phyloP scores from a whole-genome alignment of 2,888 invertebrate genomes.

The Adineta ricciae region DNA sequence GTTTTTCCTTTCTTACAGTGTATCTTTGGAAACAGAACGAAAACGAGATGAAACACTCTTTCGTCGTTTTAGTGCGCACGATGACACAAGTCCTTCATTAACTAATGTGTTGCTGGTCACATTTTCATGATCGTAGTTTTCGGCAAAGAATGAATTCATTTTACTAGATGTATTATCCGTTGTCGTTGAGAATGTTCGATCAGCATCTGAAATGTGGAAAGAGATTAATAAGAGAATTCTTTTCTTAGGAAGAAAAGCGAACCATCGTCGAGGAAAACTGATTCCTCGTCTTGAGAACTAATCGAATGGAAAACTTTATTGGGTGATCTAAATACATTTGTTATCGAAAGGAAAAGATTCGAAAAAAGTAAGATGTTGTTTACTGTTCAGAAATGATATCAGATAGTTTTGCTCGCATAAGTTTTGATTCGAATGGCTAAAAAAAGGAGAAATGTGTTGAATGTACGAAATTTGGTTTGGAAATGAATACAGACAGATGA shows the following conservation, averaged over 20 bases:
- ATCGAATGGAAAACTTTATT: background rate
- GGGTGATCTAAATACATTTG: background rate
- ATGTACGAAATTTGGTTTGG: background rate
- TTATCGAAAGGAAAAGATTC: too few species aligned
- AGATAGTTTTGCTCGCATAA: background rate
- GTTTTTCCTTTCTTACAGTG: background rate
- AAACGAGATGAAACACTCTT: conserved; percentile 11
- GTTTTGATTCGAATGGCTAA: background rate
- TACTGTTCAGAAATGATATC: background rate
- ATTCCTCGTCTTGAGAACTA: background rate
- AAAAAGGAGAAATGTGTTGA: background rate
- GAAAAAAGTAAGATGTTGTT: background rate
- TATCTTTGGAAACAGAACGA: background rate
- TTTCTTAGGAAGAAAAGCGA: background rate
- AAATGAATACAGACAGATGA: background rate
- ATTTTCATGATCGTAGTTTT: conserved; percentile 19
- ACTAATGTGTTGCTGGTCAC: background rate
- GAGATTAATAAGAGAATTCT: background rate
- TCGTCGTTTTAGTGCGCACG: background rate
- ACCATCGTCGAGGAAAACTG: background rate
- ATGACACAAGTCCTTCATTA: background rate
- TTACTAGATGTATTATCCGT: background rate
- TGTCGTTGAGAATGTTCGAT: background rate
- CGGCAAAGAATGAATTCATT: background rate
- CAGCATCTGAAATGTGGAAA: background rate